Percentiles rank a stretch among this genome's conserved stretches.
Evolutionary conservation across 2,888 invertebrate genomes (phyloP).

Genomic region (Oscheius sp.): DNA sequence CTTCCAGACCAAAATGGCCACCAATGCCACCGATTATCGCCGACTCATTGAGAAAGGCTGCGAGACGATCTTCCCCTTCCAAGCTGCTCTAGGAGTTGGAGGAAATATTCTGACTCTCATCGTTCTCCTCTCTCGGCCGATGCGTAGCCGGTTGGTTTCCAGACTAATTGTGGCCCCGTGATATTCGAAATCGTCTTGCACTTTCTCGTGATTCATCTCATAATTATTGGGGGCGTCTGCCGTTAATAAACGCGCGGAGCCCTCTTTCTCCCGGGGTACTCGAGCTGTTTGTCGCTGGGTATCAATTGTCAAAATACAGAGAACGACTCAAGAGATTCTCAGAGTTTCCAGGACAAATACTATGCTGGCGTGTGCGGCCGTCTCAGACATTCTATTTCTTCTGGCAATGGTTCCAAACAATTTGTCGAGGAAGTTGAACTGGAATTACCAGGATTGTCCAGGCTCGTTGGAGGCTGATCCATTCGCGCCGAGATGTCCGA

Average conservation of each 20-base stretch:
- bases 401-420: slow-evolving; percentile 51
- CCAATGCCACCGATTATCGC: neutral
- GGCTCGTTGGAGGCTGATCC: neutral
- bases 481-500: no score
- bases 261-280: neutral
- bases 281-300: neutral
- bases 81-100: slow-evolving; percentile 44
- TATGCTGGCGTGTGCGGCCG: slow-evolving; percentile 50
- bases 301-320: neutral
- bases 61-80: slow-evolving; percentile 48
- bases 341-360: slow-evolving; percentile 48
- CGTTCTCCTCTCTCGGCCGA: slow-evolving; percentile 47
- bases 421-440: slow-evolving; percentile 34
- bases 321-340: neutral
- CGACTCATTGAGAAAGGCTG: slow-evolving; percentile 34
- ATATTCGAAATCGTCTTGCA: neutral
- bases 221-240: neutral
- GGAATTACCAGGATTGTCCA: slow-evolving; percentile 10
- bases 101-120: slow-evolving; percentile 54
- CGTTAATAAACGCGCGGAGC: neutral
- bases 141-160: slow-evolving; percentile 51
- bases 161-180: no score
- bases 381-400: slow-evolving; percentile 54
- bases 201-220: neutral
- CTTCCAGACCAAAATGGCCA: no score